Percentiles rank a stretch among this genome's conserved stretches.
phyloP scores from a whole-genome alignment of 1,140 invertebrate genomes.

The Solenopsis fugax region DNA sequence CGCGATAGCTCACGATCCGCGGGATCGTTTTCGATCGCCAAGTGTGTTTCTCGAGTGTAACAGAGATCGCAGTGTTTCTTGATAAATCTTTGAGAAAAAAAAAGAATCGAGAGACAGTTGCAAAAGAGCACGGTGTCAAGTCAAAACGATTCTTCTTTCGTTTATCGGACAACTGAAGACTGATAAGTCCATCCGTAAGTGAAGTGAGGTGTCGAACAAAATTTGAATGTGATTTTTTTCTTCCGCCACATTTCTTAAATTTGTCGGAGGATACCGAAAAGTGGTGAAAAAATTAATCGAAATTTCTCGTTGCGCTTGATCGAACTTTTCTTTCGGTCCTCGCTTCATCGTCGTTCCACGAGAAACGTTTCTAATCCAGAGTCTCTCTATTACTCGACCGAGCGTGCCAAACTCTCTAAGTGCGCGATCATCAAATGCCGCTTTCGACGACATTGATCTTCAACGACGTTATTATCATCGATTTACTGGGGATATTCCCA shows the following conservation, averaged over 20 bases:
- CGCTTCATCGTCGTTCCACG: background rate
- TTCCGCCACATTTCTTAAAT: background rate
- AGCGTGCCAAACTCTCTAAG: slow-evolving; percentile 59
- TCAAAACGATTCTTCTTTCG: background rate
- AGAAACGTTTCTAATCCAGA: slow-evolving; percentile 56
- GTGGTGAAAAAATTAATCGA: slow-evolving; percentile 72
- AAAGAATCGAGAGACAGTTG: background rate
- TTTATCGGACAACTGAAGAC: background rate
- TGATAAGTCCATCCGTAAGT: background rate
- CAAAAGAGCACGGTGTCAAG: background rate
- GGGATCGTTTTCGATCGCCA: slow-evolving; percentile 57
- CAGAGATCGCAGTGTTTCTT: background rate
- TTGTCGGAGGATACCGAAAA: slow-evolving; percentile 63
- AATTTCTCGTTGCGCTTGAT: slow-evolving; percentile 45
- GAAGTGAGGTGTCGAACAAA: slow-evolving; percentile 66
- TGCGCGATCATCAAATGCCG: slow-evolving; percentile 6
- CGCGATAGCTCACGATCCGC: slow-evolving; percentile 44
- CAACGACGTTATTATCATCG: background rate
- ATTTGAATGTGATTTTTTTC: slow-evolving; percentile 55
- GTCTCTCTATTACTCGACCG: slow-evolving; percentile 40
- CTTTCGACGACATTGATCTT: slow-evolving; percentile 28
- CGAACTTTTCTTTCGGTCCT: background rate
- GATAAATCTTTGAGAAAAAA: background rate
- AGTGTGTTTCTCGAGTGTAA: slow-evolving; percentile 1
- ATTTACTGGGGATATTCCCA: background rate